Base-by-base conservation (phyloP, 1,140 invertebrate genomes). In the Steinernema feltiae region DNA sequence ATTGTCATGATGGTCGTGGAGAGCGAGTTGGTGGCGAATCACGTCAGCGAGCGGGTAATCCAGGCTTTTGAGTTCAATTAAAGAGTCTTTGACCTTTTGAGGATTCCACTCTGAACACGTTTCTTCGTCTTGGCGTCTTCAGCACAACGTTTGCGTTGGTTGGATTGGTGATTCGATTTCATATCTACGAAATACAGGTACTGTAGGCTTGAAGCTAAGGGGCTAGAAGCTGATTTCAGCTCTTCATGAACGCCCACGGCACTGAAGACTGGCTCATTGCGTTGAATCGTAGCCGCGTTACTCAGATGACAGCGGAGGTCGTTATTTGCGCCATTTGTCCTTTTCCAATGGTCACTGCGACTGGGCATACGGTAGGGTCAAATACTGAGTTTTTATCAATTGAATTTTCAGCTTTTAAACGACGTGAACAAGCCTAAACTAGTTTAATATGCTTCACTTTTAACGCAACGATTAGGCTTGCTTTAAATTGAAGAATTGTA, bases 111-210 rank as follows among this genome's bases (percentile, higher is more conserved):
- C 94, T 93, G 88, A 98, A 96, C 86, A 93, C 93, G 87, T 92
- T 93, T 88, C 90, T 98, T 87, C 98, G 98, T 91, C 95, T 94
- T 86, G 90, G 98, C 88, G 98, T 99, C 90, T 94, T 94, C 89
- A 92, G 97, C 88, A 98, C 95, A 88, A 98, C 97, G 90, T 91
- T 97, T 90, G 94, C 98, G 89, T 92, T 99, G 87, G 91, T 99
- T 88, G 94, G 93, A 90, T 92, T 99, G 88, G 98, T 99, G 89
- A 91, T 97, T 89, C 94, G 95, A 89, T 99, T 99, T 90, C 96
- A 99, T 90, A 95, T 94, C 88, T 91, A 99, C 90, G 97, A 99
- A 94, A 93, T 99, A 88, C 95, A 98, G 93, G 95, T 98, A n/a
- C n/a, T n/a, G n/a, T n/a, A n/a, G n/a, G n/a, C n/a, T n/a, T n/a